phyloP scores from a whole-genome alignment of 92 coral and sea anemone species.

The Metridium senile region DNA sequence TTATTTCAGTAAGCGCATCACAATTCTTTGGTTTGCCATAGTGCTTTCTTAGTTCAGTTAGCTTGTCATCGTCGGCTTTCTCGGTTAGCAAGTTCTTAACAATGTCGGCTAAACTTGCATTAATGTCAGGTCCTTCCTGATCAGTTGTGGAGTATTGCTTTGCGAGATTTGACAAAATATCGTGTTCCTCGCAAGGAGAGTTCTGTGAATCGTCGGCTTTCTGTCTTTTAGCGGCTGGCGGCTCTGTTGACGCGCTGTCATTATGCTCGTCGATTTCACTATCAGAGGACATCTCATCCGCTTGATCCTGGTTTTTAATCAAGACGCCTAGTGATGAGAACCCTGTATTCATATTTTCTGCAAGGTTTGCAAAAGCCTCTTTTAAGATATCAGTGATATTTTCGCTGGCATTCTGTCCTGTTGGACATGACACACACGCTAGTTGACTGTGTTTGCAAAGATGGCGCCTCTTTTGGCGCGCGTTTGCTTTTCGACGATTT shows the following conservation, averaged over 20 bases:
- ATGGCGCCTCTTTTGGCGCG: background rate
- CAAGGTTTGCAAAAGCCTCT: conserved; percentile 1
- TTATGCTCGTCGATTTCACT: background rate
- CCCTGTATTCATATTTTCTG: background rate
- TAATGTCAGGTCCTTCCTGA: conserved; percentile 29
- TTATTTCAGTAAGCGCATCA: conserved; percentile 26
- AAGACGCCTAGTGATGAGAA: conserved; percentile 5
- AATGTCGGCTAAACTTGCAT: conserved; percentile 31
- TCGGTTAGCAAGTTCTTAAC: conserved; percentile 30
- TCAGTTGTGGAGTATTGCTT: conserved; percentile 5
- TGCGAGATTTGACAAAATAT: background rate
- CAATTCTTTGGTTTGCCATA: conserved; percentile 33
- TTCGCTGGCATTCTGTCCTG: background rate
- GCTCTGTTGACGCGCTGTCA: background rate
- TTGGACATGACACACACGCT: background rate
- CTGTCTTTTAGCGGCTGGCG: conserved; percentile 39
- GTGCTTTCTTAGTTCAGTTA: conserved; percentile 25
- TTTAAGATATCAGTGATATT: background rate
- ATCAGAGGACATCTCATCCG: conserved; percentile 4
- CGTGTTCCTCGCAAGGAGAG: background rate
- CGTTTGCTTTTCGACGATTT: background rate
- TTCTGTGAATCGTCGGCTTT: conserved; percentile 9
- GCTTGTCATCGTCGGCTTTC: conserved; percentile 40
- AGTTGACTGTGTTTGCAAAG: background rate
- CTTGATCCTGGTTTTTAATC: conserved; percentile 3